phyloP scores from a whole-genome alignment of 1,140 invertebrate species.

The Acromyrmex echinatior region DNA sequence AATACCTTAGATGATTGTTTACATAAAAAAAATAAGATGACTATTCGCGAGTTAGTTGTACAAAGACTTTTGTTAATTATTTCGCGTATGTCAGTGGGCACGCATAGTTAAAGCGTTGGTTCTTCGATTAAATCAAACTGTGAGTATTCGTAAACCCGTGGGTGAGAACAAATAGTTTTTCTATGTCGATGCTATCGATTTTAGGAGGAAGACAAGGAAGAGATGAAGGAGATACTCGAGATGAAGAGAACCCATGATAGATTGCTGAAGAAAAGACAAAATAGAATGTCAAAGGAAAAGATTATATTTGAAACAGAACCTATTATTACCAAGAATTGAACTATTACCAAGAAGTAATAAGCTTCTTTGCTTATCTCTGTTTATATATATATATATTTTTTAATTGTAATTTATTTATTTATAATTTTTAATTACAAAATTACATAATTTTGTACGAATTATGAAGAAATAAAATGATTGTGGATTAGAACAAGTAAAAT shows the following conservation, averaged over 20 bases:
- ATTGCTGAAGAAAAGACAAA: constrained; percentile 90
- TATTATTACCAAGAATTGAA: constrained; percentile 41
- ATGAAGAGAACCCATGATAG: constrained; percentile 95
- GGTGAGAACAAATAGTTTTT: background rate
- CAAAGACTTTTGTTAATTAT: background rate
- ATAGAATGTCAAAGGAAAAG: constrained; percentile 71
- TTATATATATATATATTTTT: background rate
- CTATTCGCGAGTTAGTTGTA: background rate
- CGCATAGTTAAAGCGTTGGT: constrained; percentile 97
- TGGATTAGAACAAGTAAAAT: background rate
- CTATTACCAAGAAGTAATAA: constrained; percentile 39
- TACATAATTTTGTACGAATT: constrained; percentile 3
- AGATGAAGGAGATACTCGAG: constrained; percentile 97
- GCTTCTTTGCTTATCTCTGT: background rate
- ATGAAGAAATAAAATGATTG: constrained; percentile 19
- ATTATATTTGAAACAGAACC: constrained; percentile 26
- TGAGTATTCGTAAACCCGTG: constrained; percentile 82
- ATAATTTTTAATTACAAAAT: background rate
- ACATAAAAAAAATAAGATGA: too few species aligned
- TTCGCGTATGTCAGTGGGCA: constrained; percentile 92
- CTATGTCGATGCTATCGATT: constrained; percentile 16
- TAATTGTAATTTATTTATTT: background rate
- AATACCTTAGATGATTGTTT: too few species aligned
- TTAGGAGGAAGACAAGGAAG: constrained; percentile 96
- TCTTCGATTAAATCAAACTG: constrained; percentile 93